Conservation (phyloP, 2,113 vertebrate species). For the Larimichthys crocea region DNA sequence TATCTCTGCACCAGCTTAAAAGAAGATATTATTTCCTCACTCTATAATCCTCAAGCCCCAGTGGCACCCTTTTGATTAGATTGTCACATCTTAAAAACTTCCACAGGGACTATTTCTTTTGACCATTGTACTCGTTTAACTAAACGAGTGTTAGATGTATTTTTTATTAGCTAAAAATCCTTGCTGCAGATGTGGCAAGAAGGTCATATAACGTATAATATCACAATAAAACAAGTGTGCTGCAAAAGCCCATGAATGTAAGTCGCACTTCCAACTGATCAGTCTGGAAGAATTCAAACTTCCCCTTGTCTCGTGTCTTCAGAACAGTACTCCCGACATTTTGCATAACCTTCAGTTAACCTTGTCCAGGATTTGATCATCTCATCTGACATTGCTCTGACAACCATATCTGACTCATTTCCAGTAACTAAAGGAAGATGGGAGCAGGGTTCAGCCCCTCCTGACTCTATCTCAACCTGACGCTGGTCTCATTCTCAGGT, state of each 20-base stretch:
- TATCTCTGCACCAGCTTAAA: constrained; percentile 73
- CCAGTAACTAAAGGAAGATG: constrained; percentile 61
- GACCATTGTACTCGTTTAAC: constrained; percentile 65
- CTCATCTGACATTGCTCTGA: constrained; percentile 78
- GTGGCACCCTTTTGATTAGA: constrained; percentile 76
- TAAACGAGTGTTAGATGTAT: constrained; percentile 60
- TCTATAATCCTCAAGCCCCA: constrained; percentile 69
- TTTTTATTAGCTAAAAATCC: constrained; percentile 62
- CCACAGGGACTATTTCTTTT: constrained; percentile 63
- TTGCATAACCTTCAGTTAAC: constrained; percentile 67
- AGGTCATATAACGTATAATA: constrained; percentile 41
- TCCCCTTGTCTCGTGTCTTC: constrained; percentile 41
- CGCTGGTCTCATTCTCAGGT: constrained; percentile 83
- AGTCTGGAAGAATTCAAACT: constrained; percentile 48
- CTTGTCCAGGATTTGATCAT: constrained; percentile 70
- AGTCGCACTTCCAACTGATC: constrained; percentile 45
- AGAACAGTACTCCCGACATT: constrained; percentile 40
- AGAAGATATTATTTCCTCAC: constrained; percentile 75
- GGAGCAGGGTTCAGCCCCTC: constrained; percentile 63
- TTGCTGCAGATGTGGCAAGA: constrained; percentile 29
- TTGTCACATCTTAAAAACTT: constrained; percentile 72
- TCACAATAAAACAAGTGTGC: constrained; percentile 29
- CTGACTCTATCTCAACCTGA: constrained; percentile 77
- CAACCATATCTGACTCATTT: constrained; percentile 74
- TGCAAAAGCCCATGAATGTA: constrained; percentile 32